These are phyloP conservation scores for Acomys russatus DNA, from an alignment of 2,797 vertebrate genomes.

Conservation along the genomic window DNA sequence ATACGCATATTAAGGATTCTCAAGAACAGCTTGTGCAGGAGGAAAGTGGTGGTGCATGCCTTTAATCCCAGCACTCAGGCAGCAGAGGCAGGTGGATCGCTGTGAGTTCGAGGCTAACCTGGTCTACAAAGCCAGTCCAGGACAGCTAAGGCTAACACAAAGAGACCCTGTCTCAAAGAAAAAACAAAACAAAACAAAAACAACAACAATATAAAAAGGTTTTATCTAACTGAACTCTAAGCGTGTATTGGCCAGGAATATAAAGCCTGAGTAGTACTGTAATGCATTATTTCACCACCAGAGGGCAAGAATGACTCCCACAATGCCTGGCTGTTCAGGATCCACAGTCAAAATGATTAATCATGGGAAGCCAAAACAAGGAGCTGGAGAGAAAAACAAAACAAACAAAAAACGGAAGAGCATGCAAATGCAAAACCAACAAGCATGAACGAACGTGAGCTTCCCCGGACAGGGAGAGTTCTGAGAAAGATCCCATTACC, in stretches of 20 bases:
- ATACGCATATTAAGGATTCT: not conserved
- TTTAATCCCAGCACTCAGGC: no score
- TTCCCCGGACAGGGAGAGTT: not conserved
- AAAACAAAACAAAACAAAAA: no score
- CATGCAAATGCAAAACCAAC: constrained; percentile 47
- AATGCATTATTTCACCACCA: constrained; percentile 70
- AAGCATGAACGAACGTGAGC: constrained; percentile 66
- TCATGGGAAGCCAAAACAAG: constrained; percentile 45
- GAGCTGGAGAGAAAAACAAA: not conserved
- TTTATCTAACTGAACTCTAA: not conserved
- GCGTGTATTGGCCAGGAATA: not conserved
- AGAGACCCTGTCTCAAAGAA: no score
- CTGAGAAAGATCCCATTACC: constrained; percentile 31
- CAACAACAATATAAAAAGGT: no score
- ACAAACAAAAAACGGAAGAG: not conserved
- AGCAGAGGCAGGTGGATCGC: no score
- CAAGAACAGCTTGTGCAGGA: not conserved
- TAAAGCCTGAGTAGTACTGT: not conserved
- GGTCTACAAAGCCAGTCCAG: no score
- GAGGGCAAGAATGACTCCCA: constrained; percentile 66
- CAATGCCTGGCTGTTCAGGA: not conserved
- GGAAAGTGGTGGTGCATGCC: not conserved
- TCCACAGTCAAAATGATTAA: constrained; percentile 62
- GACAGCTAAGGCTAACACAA: no score
- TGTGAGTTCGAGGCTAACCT: no score